Base-by-base conservation (phyloP, 2,113 vertebrate genomes). In the Anolis sagrei region DNA sequence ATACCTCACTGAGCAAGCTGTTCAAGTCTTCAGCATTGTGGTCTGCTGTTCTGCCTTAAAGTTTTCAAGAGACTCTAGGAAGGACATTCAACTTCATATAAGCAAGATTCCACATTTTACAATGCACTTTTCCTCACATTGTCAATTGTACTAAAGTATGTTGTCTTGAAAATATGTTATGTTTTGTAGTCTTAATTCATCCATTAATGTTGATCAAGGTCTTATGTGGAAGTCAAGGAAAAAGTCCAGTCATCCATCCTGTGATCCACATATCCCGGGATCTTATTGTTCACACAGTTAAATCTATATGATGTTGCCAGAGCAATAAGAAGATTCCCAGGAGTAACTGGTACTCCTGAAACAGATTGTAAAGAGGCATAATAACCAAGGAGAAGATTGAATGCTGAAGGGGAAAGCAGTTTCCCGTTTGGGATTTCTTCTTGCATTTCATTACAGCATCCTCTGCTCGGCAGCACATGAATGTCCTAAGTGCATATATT, bases 11-110 rank as follows among this genome's bases (percentile, higher is more conserved):
- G 93, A 86, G 94, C 95, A 94, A 91, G 94, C 93, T 85, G 94
- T 89, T 93, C 90, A 95, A 90, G 93, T 92, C 90, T 88, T 92
- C 93, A 94, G 93, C 94, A 89, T 89, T 89, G 87, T 90, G 92
- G 93, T 92, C 94, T 83, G 89, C 93, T 95, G 91, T 77, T 95
- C 95, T 96, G 96, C 96, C 96, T 96, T 96, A 95, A 95, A 95
- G 93, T 95, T 95, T 93, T 95, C 90, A 79, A 87, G 91, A 92
- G 91, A 95, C 94, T 94, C 94, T 92, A 83, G 93, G 95, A 96
- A 94, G 86, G 93, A 94, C 8, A 85, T 89, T 93, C 92, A 93
- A 94, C 95, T 95, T 95, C 95, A 91, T 34, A 81, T 78, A 87
- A 90, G 92, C 94, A 94, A 93, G 90, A 92, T 94, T 94, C 90